Conservation (phyloP, 2,113 vertebrate genomes). For the Oncorhynchus keta region DNA sequence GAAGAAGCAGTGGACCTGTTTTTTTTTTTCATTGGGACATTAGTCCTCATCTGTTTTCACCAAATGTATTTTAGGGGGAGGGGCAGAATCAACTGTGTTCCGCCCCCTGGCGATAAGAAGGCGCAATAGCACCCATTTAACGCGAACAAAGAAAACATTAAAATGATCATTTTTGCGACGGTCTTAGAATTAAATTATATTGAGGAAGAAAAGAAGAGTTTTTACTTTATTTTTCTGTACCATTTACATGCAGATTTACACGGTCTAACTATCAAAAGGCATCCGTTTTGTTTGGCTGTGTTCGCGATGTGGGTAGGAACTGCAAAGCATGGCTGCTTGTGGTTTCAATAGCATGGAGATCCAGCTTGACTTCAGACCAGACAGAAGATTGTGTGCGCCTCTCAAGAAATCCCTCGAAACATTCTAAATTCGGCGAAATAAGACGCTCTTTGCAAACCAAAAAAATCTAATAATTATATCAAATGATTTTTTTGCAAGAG, state of each 20-base stretch:
- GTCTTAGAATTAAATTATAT: neutral
- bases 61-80: conserved; percentile 36
- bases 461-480: conserved; percentile 35
- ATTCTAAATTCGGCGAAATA: conserved; percentile 13
- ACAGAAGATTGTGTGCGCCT: conserved; percentile 35
- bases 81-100: conserved; percentile 26
- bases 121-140: conserved; percentile 38
- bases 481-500: conserved; percentile 21
- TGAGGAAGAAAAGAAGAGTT: conserved; percentile 11
- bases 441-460: conserved; percentile 9
- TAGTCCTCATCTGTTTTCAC: conserved; percentile 18
- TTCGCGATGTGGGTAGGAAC: conserved; percentile 40
- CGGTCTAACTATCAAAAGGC: conserved; percentile 22
- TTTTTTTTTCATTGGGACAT: neutral
- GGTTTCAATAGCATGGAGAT: conserved; percentile 56
- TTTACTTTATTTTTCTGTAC: conserved; percentile 35
- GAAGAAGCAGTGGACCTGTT: neutral
- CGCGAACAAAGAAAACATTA: conserved; percentile 58
- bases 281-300: conserved; percentile 21
- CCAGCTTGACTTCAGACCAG: conserved; percentile 31
- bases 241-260: neutral
- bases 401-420: conserved; percentile 24
- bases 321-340: conserved; percentile 59
- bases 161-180: conserved; percentile 36
- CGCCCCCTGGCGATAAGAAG: conserved; percentile 49